Base-by-base conservation (phyloP, 2,888 invertebrate species). In the Glyphotaelius pellucidus region DNA sequence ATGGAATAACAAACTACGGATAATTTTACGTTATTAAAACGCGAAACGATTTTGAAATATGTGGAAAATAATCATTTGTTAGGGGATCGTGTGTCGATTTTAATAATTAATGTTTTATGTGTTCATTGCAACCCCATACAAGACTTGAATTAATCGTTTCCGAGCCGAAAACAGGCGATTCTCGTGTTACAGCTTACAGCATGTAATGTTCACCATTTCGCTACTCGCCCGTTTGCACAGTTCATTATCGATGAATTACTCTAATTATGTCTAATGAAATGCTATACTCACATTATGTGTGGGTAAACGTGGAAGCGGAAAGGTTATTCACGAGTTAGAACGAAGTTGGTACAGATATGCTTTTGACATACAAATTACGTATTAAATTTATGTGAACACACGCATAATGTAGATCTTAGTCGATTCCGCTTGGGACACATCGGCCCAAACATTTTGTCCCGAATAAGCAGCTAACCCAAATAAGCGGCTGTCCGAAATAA, bases 1-100 rank as follows among this genome's bases (percentile, higher is more conserved):
- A 79, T 89, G 88, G 31, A 89, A 30, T 83, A 87, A 87, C 87
- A 87, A 87, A 38, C 25, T 35, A 87, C 67, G 80, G 79, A 89
- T 89, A 32, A 88, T 86, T 86, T 86, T 86, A 86, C 42, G 86
- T 52, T 86, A 80, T 89, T 32, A 38, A 31, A 31, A 30, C 79
- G 67, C 9, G 15, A 79, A 67, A 86, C 14, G 30, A 87, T 47
- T 25, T 38, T 67, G 87, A 67, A 87, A 67, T 87, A 87, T 47
- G 19, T 11, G 14, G 14, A 32, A 87, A 87, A 52, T 87, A 87
- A 47, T 84, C 38, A 84, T 87, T 87, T 67, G 87, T 31, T 14
- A 19, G 52, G 31, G 52, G 42, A 87, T 87, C 87, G 67, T 52
- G 52, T 87, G 87, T 31, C 87, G n/a, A 47, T 87, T 87, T 87